phyloP scores from a whole-genome alignment of 1,140 invertebrate species.

The Ruditapes philippinarum region DNA sequence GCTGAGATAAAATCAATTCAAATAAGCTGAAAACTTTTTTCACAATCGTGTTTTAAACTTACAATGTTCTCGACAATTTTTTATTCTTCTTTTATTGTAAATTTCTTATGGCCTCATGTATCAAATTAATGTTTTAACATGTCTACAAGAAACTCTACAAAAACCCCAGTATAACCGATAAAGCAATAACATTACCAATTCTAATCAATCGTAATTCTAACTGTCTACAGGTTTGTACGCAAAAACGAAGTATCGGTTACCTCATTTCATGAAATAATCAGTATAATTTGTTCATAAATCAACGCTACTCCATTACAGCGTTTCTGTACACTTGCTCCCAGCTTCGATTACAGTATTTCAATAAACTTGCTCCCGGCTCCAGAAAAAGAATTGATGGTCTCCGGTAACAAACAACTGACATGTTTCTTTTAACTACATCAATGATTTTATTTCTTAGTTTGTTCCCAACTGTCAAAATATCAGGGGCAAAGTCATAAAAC shows the following conservation, averaged over 20 bases:
- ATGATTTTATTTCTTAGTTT: background rate
- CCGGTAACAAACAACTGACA: background rate
- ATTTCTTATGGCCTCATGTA: too few relatives aligned
- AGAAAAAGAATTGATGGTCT: background rate
- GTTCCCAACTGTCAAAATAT: background rate
- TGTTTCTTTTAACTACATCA: background rate
- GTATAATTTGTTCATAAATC: constrained; percentile 43
- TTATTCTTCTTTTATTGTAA: too few relatives aligned
- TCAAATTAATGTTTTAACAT: too few relatives aligned
- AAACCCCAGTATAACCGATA: too few relatives aligned
- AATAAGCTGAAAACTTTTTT: too few relatives aligned
- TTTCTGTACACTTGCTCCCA: background rate
- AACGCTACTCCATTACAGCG: background rate
- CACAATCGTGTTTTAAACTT: too few relatives aligned
- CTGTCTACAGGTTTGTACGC: background rate
- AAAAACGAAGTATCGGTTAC: background rate
- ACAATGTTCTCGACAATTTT: too few relatives aligned
- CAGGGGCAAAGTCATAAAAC: too few relatives aligned
- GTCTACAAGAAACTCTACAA: too few relatives aligned
- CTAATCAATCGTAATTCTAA: background rate
- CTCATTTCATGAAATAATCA: constrained; percentile 3
- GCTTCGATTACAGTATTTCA: too few relatives aligned
- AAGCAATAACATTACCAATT: too few relatives aligned
- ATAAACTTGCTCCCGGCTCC: background rate
- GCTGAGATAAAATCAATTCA: too few relatives aligned